These are phyloP conservation scores for Euplagia quadripunctaria DNA, from an alignment of 2,888 invertebrate species.

Conservation along the genomic window DNA sequence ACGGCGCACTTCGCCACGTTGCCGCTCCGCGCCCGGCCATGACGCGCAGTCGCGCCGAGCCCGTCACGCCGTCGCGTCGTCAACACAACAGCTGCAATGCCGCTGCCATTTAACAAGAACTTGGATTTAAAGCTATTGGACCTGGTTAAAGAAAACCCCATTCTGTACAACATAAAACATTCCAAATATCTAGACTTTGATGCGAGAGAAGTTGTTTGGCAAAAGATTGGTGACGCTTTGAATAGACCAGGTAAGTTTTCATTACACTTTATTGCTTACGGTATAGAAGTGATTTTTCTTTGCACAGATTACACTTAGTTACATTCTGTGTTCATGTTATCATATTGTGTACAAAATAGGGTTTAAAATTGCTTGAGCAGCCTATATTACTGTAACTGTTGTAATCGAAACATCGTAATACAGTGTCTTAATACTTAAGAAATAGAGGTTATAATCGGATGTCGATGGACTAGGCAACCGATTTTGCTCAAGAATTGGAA, in stretches of 20 bases:
- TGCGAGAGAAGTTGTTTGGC: slow-evolving; percentile 76
- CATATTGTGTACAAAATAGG: neutral
- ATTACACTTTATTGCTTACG: neutral
- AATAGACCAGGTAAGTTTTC: slow-evolving; percentile 72
- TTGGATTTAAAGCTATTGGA: slow-evolving; percentile 71
- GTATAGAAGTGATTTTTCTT: neutral
- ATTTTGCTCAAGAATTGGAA: neutral
- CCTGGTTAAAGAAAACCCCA: slow-evolving; percentile 70
- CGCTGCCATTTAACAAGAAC: slow-evolving; percentile 71
- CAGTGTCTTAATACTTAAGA: neutral
- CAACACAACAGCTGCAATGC: slow-evolving; percentile 63
- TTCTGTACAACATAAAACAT: slow-evolving; percentile 73
- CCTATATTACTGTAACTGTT: slow-evolving; percentile 8
- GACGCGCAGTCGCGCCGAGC: slow-evolving; percentile 50
- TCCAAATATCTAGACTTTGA: slow-evolving; percentile 73
- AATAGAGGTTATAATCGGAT: slow-evolving; percentile 16
- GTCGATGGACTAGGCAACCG: neutral
- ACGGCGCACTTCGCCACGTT: slow-evolving; percentile 51
- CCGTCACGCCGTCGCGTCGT: slow-evolving; percentile 49
- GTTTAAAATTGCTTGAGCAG: slow-evolving; percentile 1
- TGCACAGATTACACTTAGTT: neutral
- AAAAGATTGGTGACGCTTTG: slow-evolving; percentile 76
- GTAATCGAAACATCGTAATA: neutral
- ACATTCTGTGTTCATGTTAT: neutral
- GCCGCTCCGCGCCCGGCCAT: slow-evolving; percentile 48